Evolutionary conservation across 2,888 invertebrate species (phyloP), one percentile per base, ranked within the genome.

Genomic region (Agonopterix alstromeriana): DNA sequence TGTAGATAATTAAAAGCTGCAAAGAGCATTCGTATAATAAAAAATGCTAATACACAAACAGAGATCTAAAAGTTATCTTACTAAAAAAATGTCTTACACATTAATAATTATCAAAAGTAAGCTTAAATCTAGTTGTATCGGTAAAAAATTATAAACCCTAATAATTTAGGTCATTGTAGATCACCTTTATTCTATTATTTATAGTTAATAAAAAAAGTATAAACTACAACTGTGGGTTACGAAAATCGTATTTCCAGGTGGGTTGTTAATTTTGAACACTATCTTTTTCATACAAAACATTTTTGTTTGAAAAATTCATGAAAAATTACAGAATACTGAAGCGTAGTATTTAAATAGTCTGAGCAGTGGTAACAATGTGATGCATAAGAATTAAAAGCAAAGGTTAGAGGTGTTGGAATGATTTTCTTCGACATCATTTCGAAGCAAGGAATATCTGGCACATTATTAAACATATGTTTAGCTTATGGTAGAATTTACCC

Each of bases 31-130:
- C 27, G 27, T 27, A 27, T 27, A 27, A 5, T 42, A 5, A 42
- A 38, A 48, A 45, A 45, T 9, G 44, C 14, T 5, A 27, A 41
- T 41, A 41, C 36, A n/a, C 27, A 36, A 45, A 48, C 11, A 35
- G 49, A 49, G 49, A 49, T 49, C 49, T 49, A 42, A 35, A 44
- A 38, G 42, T 42, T 44, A n/a, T 48, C 45, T 17, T 48, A 36
- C 36, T 38, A 27, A 27, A 27, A 17, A 27, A 27, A 27, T 27
- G 27, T 5, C 27, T 27, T 27, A 45, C 4, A 45, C 36, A 36
- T 14, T 45, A 45, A 10, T 35, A 35, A 35, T 27, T 43, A 43
- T 35, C n/a, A 43, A 43, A 35, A 8, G 11, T 42, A 42, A 7
- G 27, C 27, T 27, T 27, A 27, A 27, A 27, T 27, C 27, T 27